Conservation (phyloP, 2,888 invertebrate species). For the Thalpophila matura region DNA sequence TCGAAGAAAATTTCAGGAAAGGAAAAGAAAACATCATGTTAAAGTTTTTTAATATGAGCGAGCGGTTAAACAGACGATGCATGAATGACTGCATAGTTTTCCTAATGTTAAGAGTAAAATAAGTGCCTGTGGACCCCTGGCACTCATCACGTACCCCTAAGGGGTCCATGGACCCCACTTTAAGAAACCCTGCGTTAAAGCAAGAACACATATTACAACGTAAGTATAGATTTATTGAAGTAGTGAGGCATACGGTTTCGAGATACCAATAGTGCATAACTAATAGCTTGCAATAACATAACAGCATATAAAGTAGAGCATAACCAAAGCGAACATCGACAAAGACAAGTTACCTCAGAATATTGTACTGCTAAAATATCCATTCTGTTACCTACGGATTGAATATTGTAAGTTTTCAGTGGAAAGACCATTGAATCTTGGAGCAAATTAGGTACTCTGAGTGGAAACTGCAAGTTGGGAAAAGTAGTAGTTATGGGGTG, state of each 20-base stretch:
- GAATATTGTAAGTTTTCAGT: slow-evolving; percentile 23
- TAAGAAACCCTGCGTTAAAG: too few species aligned
- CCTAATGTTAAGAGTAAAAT: too few species aligned
- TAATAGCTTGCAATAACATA: slow-evolving; percentile 51
- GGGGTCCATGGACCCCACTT: too few species aligned
- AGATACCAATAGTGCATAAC: slow-evolving; percentile 52
- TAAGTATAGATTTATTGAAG: slow-evolving; percentile 21
- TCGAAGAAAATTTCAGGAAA: too few species aligned
- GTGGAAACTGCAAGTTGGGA: slow-evolving; percentile 9
- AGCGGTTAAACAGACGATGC: too few species aligned
- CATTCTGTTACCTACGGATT: slow-evolving; percentile 12
- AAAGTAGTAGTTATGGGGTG: slow-evolving; percentile 23
- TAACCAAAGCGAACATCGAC: slow-evolving; percentile 37
- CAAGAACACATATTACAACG: slow-evolving; percentile 1
- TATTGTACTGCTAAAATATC: slow-evolving; percentile 9
- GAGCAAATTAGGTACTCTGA: slow-evolving; percentile 6
- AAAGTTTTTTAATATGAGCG: too few species aligned
- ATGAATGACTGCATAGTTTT: too few species aligned
- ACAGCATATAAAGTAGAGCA: slow-evolving; percentile 55
- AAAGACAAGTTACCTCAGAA: slow-evolving; percentile 29
- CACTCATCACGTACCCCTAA: too few species aligned
- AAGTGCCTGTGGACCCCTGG: too few species aligned
- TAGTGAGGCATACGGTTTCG: slow-evolving; percentile 37
- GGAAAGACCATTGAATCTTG: slow-evolving; percentile 19
- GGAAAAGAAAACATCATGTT: too few species aligned